Conservation (phyloP, 2,113 vertebrate species). For the Pelvicachromis taeniatus region DNA sequence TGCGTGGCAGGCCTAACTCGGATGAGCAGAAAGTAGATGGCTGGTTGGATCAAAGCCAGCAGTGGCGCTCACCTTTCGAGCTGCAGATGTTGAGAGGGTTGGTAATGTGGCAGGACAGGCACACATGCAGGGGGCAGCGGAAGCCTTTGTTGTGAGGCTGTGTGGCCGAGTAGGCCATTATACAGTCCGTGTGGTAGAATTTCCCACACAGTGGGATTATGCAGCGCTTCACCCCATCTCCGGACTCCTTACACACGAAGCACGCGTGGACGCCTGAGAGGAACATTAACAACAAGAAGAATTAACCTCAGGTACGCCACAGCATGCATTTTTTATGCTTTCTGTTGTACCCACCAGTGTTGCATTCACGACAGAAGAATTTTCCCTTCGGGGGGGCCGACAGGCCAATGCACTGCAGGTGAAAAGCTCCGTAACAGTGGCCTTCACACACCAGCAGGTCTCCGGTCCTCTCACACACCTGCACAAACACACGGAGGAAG, state of each 20-base stretch:
- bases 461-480: slow-evolving; percentile 94
- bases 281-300: neutral
- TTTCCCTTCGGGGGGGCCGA: slow-evolving; percentile 86
- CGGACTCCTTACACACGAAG: slow-evolving; percentile 91
- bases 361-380: slow-evolving; percentile 93
- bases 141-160: slow-evolving; percentile 88
- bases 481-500: neutral
- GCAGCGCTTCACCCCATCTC: slow-evolving; percentile 87
- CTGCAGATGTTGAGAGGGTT: slow-evolving; percentile 86
- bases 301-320: neutral
- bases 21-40: neutral
- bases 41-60: neutral
- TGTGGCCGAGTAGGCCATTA: slow-evolving; percentile 81
- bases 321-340: neutral
- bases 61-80: slow-evolving; percentile 82
- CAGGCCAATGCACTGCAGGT: slow-evolving; percentile 90
- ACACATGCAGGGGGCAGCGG: slow-evolving; percentile 94
- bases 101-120: slow-evolving; percentile 89
- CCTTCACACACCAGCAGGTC: slow-evolving; percentile 92
- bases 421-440: slow-evolving; percentile 96
- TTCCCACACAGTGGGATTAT: slow-evolving; percentile 93
- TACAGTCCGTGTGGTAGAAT: slow-evolving; percentile 91
- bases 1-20: neutral
- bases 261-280: slow-evolving; percentile 86
- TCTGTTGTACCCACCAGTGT: slow-evolving; percentile 73